phyloP scores from a whole-genome alignment of 2,888 invertebrate genomes.

The Eustalomyia histrio region DNA sequence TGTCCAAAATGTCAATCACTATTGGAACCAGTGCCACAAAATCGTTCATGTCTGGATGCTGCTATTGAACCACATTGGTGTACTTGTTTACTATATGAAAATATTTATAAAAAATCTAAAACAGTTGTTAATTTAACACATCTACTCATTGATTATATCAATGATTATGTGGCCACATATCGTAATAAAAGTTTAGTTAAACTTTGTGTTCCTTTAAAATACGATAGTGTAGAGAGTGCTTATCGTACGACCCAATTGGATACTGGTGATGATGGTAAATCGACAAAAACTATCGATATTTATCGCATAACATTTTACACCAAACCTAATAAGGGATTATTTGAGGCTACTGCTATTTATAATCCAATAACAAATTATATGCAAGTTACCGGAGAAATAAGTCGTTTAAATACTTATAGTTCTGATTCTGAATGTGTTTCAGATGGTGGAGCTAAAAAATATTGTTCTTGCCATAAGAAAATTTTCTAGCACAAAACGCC shows the following conservation, averaged over 20 bases:
- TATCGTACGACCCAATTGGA: constrained; percentile 75
- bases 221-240: constrained; percentile 82
- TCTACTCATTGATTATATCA: constrained; percentile 74
- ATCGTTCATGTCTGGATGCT: constrained; percentile 85
- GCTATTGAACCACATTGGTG: constrained; percentile 88
- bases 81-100: constrained; percentile 84
- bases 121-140: constrained; percentile 81
- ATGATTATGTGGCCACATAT: constrained; percentile 72
- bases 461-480: constrained; percentile 81
- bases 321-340: constrained; percentile 84
- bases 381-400: constrained; percentile 82
- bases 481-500: constrained; percentile 61
- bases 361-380: constrained; percentile 76
- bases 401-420: constrained; percentile 82
- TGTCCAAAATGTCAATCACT: constrained; percentile 85
- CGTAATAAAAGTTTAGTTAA: constrained; percentile 75
- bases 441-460: constrained; percentile 81
- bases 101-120: constrained; percentile 78
- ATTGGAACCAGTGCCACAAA: constrained; percentile 81
- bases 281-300: constrained; percentile 73
- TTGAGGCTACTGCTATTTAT: constrained; percentile 85
- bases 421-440: constrained; percentile 81
- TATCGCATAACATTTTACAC: constrained; percentile 86
- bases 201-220: constrained; percentile 81
- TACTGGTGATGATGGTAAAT: constrained; percentile 44